A percentile compares a stretch with the other conserved stretches of the same genome.
phyloP scores from a whole-genome alignment of 1,140 invertebrate species.

The Tribolium madens region DNA sequence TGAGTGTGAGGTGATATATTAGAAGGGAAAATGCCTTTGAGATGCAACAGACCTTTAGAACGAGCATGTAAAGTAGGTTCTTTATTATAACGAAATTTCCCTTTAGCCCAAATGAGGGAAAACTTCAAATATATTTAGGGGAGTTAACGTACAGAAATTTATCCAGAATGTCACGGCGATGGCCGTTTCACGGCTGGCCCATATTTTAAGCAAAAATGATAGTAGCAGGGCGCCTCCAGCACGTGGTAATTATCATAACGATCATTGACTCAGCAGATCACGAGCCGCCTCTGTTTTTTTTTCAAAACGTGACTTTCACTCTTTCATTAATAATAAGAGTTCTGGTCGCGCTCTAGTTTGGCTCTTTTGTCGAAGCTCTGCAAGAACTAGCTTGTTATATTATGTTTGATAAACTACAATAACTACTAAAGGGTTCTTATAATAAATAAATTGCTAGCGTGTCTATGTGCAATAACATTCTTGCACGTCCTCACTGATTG shows the following conservation, averaged over 20 bases:
- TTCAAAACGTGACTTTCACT: constrained; percentile 25
- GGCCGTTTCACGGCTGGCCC: neutral
- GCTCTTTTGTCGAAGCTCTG: constrained; percentile 10
- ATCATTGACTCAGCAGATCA: constrained; percentile 14
- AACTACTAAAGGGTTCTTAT: constrained; percentile 21
- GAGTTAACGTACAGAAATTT: constrained; percentile 15
- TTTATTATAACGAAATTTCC: constrained; percentile 61
- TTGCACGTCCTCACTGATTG: constrained; percentile 1
- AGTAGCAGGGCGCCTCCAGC: neutral
- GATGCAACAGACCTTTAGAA: constrained; percentile 53
- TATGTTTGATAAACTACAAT: constrained; percentile 27
- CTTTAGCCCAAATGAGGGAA: constrained; percentile 59
- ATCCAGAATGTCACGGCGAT: neutral
- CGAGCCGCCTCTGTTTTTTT: constrained; percentile 33
- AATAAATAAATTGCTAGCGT: constrained; percentile 24
- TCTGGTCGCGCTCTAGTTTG: constrained; percentile 1
- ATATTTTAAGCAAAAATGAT: constrained; percentile 16
- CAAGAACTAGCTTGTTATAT: constrained; percentile 23
- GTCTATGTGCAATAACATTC: constrained; percentile 16
- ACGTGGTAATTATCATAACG: constrained; percentile 6
- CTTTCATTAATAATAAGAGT: constrained; percentile 6
- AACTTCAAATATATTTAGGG: constrained; percentile 45
- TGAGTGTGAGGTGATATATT: constrained; percentile 51
- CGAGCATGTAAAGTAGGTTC: constrained; percentile 59
- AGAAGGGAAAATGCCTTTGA: constrained; percentile 48